Evolutionary conservation across 2,113 vertebrate species (phyloP).

Genomic region (Chloropsis hardwickii): DNA sequence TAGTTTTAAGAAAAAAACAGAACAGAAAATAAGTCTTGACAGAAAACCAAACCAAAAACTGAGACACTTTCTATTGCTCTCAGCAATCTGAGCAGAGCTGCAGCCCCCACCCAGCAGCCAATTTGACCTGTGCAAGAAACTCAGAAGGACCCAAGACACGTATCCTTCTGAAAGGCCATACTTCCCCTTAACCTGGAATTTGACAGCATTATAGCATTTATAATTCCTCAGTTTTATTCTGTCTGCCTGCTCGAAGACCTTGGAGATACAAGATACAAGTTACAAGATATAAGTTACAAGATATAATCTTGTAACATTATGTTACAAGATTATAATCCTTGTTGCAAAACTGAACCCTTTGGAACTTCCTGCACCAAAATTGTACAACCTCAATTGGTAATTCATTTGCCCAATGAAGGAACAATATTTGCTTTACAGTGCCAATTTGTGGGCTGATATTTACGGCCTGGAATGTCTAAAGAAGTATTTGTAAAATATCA

Average conservation of each 20-base stretch:
- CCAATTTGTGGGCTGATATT: background rate
- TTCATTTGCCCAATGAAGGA: background rate
- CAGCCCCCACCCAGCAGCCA: background rate
- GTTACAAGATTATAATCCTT: background rate
- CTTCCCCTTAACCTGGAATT: background rate
- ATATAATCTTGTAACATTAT: too few species aligned
- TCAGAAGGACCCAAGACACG: rapidly evolving
- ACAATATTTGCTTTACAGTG: background rate
- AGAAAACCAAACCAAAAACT: background rate
- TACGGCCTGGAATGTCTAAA: background rate
- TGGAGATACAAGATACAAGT: background rate
- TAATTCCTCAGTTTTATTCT: background rate
- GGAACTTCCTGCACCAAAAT: background rate
- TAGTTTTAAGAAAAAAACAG: background rate
- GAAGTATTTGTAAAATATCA: background rate
- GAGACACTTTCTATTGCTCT: background rate
- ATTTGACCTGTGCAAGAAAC: background rate
- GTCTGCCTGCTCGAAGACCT: background rate
- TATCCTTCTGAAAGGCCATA: background rate
- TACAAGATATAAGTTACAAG: too few species aligned
- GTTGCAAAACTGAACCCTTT: background rate
- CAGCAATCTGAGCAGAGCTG: background rate
- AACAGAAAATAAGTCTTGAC: background rate
- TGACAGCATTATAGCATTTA: background rate
- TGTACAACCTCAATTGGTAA: background rate